Base-by-base conservation (phyloP, 2,888 invertebrate species). In the Volucella zonaria region DNA sequence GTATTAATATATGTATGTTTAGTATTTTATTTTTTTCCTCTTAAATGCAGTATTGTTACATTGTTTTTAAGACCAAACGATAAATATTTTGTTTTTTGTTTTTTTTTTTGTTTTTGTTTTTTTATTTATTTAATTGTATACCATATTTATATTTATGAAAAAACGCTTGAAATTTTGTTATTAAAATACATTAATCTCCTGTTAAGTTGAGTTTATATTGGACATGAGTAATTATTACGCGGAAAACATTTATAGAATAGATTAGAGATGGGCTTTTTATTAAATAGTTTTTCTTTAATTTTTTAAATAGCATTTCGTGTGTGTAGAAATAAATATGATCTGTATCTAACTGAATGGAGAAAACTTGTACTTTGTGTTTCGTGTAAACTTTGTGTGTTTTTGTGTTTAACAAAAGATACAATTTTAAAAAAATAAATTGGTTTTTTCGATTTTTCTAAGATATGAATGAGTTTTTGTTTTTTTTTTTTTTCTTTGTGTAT, bases 41-140 rank as follows among this genome's bases (percentile, higher is more conserved):
- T 87, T 87, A 83, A 85, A 82, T 78, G 89, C 89, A 87, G 86
- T 82, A 59, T 89, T 90, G 89, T 89, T 87, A 86, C 87, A 87
- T 82, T 52, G 45, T 73, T 64, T 62, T 47, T 31, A 31, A 31
- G 76, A 66, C 58, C 52, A 67, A 59, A 38, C 3, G 45, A 9
- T 42, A 11, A 51, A 51, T 64, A 18, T n/a, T 51, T n/a, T 8
- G n/a, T n/a, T n/a, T n/a, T n/a, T n/a, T 15, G 3, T 40, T 11
- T 15, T 14, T 67, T 56, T 66, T 3, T 12, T 40, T 66, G 31
- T 8, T 12, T 54, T n/a, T 15, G 3, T 40, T 11, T 15, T 14
- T 67, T 56, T 66, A 9, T 12, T 40, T 66, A 47, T 8, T 12
- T 54, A 23, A 8, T 14, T 15, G 3, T 18, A 40, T 52, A 11